Evolutionary conservation across 2,888 invertebrate genomes (phyloP).

Genomic region (Blastobasis adustella): DNA sequence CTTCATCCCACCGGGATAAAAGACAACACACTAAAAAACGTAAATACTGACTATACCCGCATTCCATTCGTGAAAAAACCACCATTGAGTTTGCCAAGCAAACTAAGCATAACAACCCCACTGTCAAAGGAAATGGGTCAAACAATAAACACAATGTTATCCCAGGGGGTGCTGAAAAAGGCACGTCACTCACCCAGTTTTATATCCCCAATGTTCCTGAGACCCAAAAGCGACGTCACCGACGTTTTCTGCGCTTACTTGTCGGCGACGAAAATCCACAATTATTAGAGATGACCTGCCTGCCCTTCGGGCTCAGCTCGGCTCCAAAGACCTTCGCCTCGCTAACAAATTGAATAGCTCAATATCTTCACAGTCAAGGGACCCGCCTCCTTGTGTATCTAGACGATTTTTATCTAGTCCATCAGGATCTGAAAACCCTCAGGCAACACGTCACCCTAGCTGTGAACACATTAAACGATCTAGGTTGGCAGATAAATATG

Average conservation of each 20-base stretch:
- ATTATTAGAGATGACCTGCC: conserved; percentile 14
- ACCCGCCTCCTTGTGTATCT: conserved; percentile 15
- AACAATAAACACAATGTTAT: not conserved
- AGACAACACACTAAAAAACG: too few species aligned
- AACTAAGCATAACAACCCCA: too few species aligned
- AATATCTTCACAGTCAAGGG: conserved; percentile 13
- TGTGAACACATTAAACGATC: not conserved
- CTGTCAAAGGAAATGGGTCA: too few species aligned
- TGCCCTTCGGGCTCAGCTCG: conserved; percentile 15
- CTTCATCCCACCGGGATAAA: too few species aligned
- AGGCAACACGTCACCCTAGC: not conserved
- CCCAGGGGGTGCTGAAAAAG: not conserved
- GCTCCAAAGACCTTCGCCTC: conserved; percentile 14
- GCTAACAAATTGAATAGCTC: conserved; percentile 19
- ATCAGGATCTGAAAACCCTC: not conserved
- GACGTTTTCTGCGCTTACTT: conserved; percentile 10
- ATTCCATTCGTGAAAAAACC: too few species aligned
- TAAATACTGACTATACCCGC: too few species aligned
- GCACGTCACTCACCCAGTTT: conserved; percentile 7
- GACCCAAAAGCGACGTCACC: conserved; percentile 11
- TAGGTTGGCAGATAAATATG: conserved; percentile 1
- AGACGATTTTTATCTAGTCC: conserved; percentile 13
- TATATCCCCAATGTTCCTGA: conserved; percentile 10
- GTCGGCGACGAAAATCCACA: not conserved
- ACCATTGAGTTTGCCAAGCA: too few species aligned